Conservation (phyloP, 2,888 invertebrate species). For the Microdon myrmicae region DNA sequence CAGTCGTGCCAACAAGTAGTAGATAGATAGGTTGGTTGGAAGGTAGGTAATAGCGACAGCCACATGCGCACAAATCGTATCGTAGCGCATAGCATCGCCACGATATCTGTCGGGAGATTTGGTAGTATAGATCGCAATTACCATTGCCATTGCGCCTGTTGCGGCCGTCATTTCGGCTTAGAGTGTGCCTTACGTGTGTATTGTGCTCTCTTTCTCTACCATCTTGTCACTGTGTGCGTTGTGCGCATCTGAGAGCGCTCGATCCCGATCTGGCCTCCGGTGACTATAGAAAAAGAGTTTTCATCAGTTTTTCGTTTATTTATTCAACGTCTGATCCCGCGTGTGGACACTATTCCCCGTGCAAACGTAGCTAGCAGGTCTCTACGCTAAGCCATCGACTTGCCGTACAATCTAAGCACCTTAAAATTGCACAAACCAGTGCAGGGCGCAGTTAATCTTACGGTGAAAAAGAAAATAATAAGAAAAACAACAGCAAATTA, state of each 20-base stretch:
- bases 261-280: constrained; percentile 29
- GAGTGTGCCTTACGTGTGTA: constrained; percentile 28
- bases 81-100: constrained; percentile 16
- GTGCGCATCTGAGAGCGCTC: constrained; percentile 47
- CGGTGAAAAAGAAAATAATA: constrained; percentile 8
- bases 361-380: no score
- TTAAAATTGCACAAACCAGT: no score
- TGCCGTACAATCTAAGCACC: constrained; percentile 34
- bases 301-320: constrained; percentile 62
- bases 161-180: constrained; percentile 2
- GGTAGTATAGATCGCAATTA: constrained; percentile 14
- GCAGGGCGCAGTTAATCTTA: constrained; percentile 3
- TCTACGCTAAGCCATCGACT: constrained; percentile 45
- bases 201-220: constrained; percentile 47
- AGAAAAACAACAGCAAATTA: constrained; percentile 10
- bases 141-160: constrained; percentile 31
- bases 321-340: constrained; percentile 67
- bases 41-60: constrained; percentile 11
- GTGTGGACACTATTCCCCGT: constrained; percentile 66
- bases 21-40: no score
- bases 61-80: constrained; percentile 47
- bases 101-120: no score
- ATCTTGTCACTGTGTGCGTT: constrained; percentile 28
- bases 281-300: constrained; percentile 52
- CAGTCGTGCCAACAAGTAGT: constrained; percentile 36